Evolutionary conservation across 2,888 invertebrate species (phyloP).

Genomic region (Troides helena): DNA sequence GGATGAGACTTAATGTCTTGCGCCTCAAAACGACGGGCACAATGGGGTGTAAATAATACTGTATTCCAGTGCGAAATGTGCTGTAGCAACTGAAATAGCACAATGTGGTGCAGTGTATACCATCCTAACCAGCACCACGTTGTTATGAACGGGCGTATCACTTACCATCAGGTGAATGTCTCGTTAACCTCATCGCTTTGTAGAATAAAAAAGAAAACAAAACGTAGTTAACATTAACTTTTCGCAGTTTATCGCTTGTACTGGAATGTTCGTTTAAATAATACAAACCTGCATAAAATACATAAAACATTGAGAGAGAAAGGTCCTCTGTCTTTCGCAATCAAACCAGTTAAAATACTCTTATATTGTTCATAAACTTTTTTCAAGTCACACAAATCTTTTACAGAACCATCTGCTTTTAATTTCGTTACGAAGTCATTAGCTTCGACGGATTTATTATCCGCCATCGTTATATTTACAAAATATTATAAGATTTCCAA

Average conservation of each 20-base stretch:
- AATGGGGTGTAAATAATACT: too few species aligned
- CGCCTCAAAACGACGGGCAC: too few species aligned
- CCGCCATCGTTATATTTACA: conserved; percentile 19
- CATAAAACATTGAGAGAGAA: conserved; percentile 66
- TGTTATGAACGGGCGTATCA: too few species aligned
- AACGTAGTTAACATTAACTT: too few species aligned
- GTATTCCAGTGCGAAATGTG: too few species aligned
- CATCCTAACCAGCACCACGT: too few species aligned
- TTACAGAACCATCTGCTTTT: conserved; percentile 54
- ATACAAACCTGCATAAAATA: conserved; percentile 49
- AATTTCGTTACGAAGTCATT: conserved; percentile 58
- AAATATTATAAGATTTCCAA: neutral
- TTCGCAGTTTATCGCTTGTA: neutral
- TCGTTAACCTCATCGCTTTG: too few species aligned
- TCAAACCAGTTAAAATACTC: conserved; percentile 46
- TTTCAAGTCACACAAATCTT: conserved; percentile 48
- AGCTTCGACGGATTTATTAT: conserved; percentile 50
- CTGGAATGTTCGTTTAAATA: neutral
- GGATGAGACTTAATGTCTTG: too few species aligned
- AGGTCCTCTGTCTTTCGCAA: conserved; percentile 49
- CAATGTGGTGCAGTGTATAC: too few species aligned
- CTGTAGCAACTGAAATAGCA: too few species aligned
- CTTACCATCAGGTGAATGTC: too few species aligned
- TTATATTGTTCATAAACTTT: conserved; percentile 49
- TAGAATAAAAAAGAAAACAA: too few species aligned